A percentile compares a stretch with the other conserved stretches of the same genome.
These are phyloP conservation scores for Acanthaster planci DNA, from an alignment of 35 echinoderm and acorn worm genomes.

Conservation along the genomic window DNA sequence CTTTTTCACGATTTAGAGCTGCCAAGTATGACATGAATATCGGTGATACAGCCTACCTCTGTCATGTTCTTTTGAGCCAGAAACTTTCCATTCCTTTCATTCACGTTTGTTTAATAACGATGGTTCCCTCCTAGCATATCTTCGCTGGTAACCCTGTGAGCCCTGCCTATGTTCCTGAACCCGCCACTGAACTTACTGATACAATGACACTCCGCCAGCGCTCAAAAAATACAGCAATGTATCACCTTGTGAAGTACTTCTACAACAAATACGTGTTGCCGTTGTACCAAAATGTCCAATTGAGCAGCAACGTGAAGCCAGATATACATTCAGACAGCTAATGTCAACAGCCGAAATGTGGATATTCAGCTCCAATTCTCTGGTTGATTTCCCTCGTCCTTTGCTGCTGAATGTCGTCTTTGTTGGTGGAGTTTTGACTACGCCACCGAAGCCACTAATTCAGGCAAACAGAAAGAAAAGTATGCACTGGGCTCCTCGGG, in stretches of 20 bases:
- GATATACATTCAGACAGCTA: not conserved
- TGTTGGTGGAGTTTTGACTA: conserved; percentile 5
- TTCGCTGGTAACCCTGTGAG: not conserved
- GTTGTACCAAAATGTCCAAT: not conserved
- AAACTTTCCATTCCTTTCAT: not conserved
- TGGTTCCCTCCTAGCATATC: not conserved
- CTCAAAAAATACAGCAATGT: not conserved
- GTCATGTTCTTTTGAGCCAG: not conserved
- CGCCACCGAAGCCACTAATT: not conserved
- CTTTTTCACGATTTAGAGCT: not conserved
- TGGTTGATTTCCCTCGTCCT: conserved; percentile 23
- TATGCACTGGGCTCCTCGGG: too few species aligned
- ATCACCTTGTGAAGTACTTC: not conserved
- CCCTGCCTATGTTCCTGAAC: not conserved
- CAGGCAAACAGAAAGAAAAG: too few species aligned
- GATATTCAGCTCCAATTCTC: conserved; percentile 16
- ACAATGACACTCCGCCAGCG: not conserved
- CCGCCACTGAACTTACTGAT: not conserved
- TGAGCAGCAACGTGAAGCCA: not conserved
- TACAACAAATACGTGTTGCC: not conserved
- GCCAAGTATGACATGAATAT: not conserved
- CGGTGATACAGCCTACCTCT: not conserved
- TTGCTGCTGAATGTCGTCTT: not conserved
- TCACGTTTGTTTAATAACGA: not conserved
- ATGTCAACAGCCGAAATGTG: conserved; percentile 30